These are phyloP conservation scores for Peribatodes rhomboidaria DNA, from an alignment of 2,888 invertebrate species.

Conservation along the genomic window DNA sequence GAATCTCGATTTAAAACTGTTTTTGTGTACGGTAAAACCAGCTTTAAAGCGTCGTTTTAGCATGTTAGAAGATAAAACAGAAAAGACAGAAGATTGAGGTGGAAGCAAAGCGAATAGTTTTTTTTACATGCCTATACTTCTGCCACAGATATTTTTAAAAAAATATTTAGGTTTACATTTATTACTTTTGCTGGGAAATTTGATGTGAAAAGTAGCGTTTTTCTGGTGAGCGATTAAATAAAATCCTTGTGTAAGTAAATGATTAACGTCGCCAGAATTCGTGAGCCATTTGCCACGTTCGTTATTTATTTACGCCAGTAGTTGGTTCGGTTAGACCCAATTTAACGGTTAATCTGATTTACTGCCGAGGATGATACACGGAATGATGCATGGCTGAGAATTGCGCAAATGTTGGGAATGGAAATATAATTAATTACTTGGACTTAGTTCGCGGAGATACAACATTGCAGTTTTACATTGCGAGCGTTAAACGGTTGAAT, in stretches of 20 bases:
- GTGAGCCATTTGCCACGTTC: conserved; percentile 77
- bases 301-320: conserved; percentile 75
- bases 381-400: conserved; percentile 43
- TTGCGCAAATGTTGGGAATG: conserved; percentile 33
- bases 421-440: conserved; percentile 33
- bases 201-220: too few species aligned
- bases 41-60: too few species aligned
- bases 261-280: conserved; percentile 65
- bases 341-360: conserved; percentile 79
- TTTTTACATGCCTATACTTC: too few species aligned
- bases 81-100: too few species aligned
- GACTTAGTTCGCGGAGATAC: not conserved
- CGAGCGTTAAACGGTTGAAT: not conserved
- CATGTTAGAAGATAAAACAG: too few species aligned
- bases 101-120: too few species aligned
- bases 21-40: too few species aligned
- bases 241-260: conserved; percentile 48
- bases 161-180: too few species aligned
- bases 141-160: too few species aligned
- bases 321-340: conserved; percentile 71
- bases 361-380: conserved; percentile 52
- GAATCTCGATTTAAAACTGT: too few species aligned
- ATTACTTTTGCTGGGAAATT: too few species aligned
- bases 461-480: not conserved
- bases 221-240: conserved; percentile 11